These are phyloP conservation scores for Sympetrum striolatum DNA, from an alignment of 2,888 invertebrate genomes.

Conservation along the genomic window DNA sequence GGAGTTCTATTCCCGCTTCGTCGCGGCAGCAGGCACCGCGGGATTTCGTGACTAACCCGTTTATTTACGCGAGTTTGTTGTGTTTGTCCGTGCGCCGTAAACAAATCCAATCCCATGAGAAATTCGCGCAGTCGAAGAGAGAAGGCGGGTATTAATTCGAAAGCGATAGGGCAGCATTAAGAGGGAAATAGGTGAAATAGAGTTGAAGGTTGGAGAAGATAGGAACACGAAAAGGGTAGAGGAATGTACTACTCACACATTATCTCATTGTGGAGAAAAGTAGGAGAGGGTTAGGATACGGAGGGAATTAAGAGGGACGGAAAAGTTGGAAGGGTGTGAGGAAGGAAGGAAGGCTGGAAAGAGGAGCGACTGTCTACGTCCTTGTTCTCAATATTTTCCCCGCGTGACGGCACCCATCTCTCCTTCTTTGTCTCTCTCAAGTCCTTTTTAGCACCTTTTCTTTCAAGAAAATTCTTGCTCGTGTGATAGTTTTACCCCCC, in stretches of 20 bases:
- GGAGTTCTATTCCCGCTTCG: not conserved
- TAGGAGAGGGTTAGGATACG: not conserved
- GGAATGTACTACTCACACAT: not conserved
- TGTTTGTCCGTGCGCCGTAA: not conserved
- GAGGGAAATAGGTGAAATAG: not conserved
- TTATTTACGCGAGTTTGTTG: not conserved
- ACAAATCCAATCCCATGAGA: not conserved
- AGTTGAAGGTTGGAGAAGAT: not conserved
- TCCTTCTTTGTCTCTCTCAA: not conserved
- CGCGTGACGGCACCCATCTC: constrained; percentile 22
- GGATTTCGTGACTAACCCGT: not conserved
- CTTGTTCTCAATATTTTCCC: constrained; percentile 34
- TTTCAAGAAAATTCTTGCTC: no score
- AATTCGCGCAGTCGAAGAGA: not conserved
- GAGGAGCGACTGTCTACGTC: constrained; percentile 15
- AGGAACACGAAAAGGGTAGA: not conserved
- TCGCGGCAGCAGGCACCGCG: not conserved
- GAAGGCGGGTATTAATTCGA: not conserved
- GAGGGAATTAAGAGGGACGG: not conserved
- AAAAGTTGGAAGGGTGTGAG: not conserved
- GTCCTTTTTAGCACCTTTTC: not conserved
- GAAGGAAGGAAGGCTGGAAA: not conserved
- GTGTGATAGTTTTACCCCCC: no score
- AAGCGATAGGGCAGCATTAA: not conserved
- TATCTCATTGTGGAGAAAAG: not conserved